Evolutionary conservation across 2,113 vertebrate species (phyloP).

Genomic region (Anser brachyrhynchus): DNA sequence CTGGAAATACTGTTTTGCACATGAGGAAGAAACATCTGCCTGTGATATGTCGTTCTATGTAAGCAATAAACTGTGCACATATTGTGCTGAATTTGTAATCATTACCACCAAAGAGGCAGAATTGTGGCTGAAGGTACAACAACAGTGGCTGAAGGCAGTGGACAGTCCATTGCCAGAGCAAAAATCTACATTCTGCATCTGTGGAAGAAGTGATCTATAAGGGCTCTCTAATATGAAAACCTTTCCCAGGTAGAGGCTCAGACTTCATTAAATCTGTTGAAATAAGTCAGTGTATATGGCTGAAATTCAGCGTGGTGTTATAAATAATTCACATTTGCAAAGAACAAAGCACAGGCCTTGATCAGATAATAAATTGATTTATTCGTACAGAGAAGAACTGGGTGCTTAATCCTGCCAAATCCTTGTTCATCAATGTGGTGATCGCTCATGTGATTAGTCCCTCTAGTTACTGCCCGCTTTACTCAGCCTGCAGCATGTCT

Average conservation of each 20-base stretch:
- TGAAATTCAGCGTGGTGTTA: neutral
- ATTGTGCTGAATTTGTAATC: neutral
- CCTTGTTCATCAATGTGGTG: neutral
- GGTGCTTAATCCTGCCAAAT: neutral
- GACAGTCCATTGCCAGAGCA: neutral
- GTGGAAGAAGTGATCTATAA: neutral
- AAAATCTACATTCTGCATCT: neutral
- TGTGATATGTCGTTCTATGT: neutral
- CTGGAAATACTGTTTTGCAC: neutral
- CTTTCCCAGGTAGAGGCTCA: neutral
- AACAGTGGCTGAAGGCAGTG: neutral
- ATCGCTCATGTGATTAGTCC: neutral
- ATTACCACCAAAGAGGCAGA: neutral
- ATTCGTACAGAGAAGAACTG: neutral
- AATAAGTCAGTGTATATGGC: neutral
- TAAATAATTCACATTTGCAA: conserved; percentile 33
- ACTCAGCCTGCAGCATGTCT: neutral
- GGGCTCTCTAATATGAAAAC: neutral
- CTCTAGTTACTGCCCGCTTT: neutral
- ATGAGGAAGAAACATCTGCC: neutral
- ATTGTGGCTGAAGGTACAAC: neutral
- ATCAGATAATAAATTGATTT: neutral
- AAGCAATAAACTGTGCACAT: neutral
- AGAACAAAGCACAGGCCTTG: neutral
- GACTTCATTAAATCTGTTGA: neutral